Percentiles rank a stretch among this genome's conserved stretches.
Conservation (phyloP, 2,113 vertebrate genomes). For the Tetrao urogallus region DNA sequence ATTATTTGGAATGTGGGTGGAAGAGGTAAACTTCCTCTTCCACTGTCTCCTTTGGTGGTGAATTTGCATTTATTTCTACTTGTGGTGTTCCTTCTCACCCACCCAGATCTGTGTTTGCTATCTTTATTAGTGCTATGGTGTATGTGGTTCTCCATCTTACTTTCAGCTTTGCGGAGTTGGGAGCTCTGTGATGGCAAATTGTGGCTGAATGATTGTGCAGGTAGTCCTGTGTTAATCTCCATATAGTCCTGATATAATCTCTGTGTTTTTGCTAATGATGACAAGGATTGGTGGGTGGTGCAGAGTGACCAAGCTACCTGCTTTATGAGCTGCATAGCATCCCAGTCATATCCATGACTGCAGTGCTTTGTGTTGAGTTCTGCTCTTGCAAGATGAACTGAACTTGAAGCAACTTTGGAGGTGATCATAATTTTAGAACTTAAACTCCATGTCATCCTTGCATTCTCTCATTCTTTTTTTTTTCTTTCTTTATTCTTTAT, state of each 20-base stretch:
- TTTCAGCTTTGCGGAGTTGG: accelerated
- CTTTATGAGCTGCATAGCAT: accelerated
- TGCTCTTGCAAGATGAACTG: background rate
- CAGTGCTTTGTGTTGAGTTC: background rate
- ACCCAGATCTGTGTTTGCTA: background rate
- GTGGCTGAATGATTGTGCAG: background rate
- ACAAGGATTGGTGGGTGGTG: background rate
- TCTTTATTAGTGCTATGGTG: background rate
- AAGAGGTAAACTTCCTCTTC: background rate
- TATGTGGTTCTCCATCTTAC: background rate
- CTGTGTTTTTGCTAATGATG: background rate
- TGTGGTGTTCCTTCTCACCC: background rate
- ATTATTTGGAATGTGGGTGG: background rate
- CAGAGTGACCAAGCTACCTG: background rate
- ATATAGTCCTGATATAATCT: background rate
- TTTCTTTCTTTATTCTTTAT: background rate
- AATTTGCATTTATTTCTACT: background rate
- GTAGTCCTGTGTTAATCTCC: background rate
- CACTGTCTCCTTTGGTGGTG: background rate
- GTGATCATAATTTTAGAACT: background rate
- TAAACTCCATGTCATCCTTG: background rate
- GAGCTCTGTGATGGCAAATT: background rate
- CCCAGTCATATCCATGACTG: no score
- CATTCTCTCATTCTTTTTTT: background rate
- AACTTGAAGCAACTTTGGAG: background rate